Conservation (phyloP, 2,888 invertebrate species). For the Philaethria dido region DNA sequence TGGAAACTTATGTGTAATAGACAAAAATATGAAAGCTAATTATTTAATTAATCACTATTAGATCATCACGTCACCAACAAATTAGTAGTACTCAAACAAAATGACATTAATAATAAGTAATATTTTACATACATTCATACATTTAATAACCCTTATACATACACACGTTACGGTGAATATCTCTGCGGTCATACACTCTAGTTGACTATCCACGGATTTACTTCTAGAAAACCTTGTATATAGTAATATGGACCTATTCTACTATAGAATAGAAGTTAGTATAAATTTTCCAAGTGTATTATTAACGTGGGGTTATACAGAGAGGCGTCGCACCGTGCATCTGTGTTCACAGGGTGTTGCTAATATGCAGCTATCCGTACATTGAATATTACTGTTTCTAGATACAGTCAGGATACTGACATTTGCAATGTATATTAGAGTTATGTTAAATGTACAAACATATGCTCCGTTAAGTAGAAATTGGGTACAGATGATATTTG, state of each 20-base stretch:
- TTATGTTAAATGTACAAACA: constrained; percentile 15
- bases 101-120: constrained; percentile 12
- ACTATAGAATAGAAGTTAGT: constrained; percentile 30
- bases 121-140: constrained; percentile 15
- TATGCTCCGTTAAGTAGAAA: constrained; percentile 18
- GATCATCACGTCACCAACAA: neutral
- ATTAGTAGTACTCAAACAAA: constrained; percentile 2
- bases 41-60: neutral
- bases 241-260: constrained; percentile 32
- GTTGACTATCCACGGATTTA: constrained; percentile 11
- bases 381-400: constrained; percentile 40
- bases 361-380: constrained; percentile 55
- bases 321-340: constrained; percentile 58
- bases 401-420: constrained; percentile 21
- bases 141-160: constrained; percentile 24
- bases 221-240: neutral
- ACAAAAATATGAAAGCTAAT: neutral
- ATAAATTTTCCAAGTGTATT: constrained; percentile 8
- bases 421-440: constrained; percentile 9
- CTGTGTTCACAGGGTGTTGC: constrained; percentile 57
- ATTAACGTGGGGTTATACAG: constrained; percentile 43
- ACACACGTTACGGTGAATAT: constrained; percentile 21
- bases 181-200: constrained; percentile 41
- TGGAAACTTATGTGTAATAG: no score
- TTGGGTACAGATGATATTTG: neutral